Conservation (phyloP, 2,797 vertebrate species). For the Pangasius larnaudii region DNA sequence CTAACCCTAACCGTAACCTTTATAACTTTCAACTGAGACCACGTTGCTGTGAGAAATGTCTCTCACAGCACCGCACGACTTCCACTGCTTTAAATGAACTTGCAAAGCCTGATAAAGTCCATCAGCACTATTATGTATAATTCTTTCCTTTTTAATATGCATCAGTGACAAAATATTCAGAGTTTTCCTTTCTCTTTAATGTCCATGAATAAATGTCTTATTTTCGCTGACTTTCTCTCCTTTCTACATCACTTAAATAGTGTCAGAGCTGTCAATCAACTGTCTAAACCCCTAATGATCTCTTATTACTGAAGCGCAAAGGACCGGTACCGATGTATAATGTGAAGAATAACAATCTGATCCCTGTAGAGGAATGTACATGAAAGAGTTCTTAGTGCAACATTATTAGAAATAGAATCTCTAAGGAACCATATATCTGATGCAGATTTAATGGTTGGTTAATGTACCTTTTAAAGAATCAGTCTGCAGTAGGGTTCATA, state of each 20-base stretch:
- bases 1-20: background rate
- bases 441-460: conserved; percentile 12
- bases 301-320: conserved; percentile 27
- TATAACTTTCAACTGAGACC: background rate
- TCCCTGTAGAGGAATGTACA: conserved; percentile 21
- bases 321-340: conserved; percentile 15
- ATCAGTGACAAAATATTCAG: background rate
- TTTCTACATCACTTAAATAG: conserved; percentile 14
- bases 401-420: conserved; percentile 12
- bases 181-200: conserved; percentile 9
- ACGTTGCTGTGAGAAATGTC: background rate
- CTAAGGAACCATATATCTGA: background rate
- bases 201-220: background rate
- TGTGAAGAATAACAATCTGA: conserved; percentile 29
- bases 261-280: conserved; percentile 36
- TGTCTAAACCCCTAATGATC: conserved; percentile 28
- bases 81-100: conserved; percentile 5
- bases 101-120: background rate
- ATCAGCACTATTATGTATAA: background rate
- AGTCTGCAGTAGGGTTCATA: conserved; percentile 3
- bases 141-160: conserved; percentile 16
- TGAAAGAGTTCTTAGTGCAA: conserved; percentile 16
- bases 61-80: background rate
- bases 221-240: background rate
- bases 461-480: conserved; percentile 22